Percentiles rank a stretch among this genome's conserved stretches.
Evolutionary conservation across 2,888 invertebrate genomes (phyloP).

Genomic region (Lathronympha strigana): DNA sequence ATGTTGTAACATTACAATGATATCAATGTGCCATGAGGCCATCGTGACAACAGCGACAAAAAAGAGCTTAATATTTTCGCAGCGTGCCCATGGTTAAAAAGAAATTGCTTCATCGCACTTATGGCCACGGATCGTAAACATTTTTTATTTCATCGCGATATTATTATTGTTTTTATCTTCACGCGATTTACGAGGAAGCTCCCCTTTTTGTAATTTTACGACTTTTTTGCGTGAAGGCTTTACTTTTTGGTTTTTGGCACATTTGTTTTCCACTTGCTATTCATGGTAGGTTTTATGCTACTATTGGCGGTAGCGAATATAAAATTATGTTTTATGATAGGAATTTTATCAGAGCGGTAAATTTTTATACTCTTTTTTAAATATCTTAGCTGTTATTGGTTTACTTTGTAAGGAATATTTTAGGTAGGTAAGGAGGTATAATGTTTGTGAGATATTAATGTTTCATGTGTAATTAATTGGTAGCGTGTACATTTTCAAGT

Average conservation of each 20-base stretch:
- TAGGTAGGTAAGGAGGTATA: neutral
- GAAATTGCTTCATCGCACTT: constrained; percentile 63
- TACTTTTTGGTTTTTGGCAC: constrained; percentile 10
- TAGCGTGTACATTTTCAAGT: too few relatives aligned
- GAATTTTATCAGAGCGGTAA: neutral
- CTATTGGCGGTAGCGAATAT: neutral
- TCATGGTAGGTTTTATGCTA: neutral
- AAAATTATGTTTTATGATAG: neutral
- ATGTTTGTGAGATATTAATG: too few relatives aligned
- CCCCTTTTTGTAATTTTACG: constrained; percentile 45
- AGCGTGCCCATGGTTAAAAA: constrained; percentile 56
- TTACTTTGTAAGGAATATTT: neutral
- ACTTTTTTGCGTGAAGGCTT: constrained; percentile 35
- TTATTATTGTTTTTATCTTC: constrained; percentile 65
- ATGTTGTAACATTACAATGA: too few relatives aligned
- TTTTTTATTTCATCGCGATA: constrained; percentile 63
- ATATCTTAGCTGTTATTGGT: too few relatives aligned
- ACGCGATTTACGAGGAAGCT: constrained; percentile 54
- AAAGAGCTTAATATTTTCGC: constrained; percentile 46
- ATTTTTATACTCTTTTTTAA: too few relatives aligned
- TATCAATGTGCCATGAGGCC: neutral
- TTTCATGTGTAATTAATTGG: too few relatives aligned
- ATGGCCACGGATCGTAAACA: constrained; percentile 62
- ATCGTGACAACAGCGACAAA: neutral
- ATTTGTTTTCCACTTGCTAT: constrained; percentile 7